A percentile compares a stretch with the other conserved stretches of the same genome.
Conservation (phyloP, 2,888 invertebrate genomes). For the Encarsia formosa region DNA sequence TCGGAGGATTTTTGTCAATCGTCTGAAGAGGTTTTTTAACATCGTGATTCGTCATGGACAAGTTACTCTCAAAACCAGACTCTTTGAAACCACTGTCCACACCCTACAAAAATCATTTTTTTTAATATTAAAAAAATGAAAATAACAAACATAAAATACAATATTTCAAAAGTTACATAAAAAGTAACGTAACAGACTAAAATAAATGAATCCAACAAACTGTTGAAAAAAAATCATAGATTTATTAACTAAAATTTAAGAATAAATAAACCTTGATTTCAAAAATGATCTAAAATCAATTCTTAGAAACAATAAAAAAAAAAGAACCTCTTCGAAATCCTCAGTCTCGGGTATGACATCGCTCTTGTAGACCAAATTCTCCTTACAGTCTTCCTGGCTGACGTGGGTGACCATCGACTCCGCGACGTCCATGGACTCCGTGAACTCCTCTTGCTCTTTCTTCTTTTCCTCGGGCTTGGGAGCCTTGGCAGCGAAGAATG, state of each 20-base stretch:
- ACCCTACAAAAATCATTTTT: neutral
- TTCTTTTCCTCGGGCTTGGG: neutral
- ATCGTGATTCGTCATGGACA: neutral
- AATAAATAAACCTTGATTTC: no score
- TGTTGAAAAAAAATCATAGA: no score
- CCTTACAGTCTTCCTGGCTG: conserved; percentile 22
- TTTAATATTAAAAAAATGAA: conserved; percentile 2
- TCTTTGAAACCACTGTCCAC: conserved; percentile 19
- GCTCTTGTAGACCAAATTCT: conserved; percentile 17
- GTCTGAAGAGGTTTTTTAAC: no score
- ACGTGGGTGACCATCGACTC: conserved; percentile 20
- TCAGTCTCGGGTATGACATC: conserved; percentile 21
- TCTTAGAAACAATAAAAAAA: no score
- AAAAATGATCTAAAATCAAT: no score
- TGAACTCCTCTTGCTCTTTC: neutral
- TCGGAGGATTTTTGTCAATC: no score
- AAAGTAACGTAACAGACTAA: neutral
- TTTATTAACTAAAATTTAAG: no score
- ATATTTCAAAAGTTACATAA: neutral
- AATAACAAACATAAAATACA: neutral
- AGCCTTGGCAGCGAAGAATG: conserved; percentile 36
- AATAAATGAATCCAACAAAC: no score
- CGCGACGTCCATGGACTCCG: conserved; percentile 6
- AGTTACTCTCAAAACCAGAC: conserved; percentile 6
- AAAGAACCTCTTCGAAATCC: conserved; percentile 7